Evolutionary conservation across 1,140 invertebrate species (phyloP).

Genomic region (Macrosteles quadrilineatus): DNA sequence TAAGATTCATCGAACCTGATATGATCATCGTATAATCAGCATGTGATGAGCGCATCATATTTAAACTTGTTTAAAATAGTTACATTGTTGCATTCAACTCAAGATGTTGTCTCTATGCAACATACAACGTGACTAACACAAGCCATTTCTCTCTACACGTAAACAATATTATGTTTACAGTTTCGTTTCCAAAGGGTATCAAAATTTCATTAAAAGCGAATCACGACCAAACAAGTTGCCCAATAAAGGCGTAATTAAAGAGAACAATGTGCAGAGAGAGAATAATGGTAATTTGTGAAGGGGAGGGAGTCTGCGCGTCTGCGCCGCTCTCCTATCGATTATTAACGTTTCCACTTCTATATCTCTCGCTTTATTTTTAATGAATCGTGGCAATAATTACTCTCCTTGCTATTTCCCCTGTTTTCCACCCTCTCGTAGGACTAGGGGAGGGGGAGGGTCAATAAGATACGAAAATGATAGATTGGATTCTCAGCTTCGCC

Average conservation of each 20-base stretch:
- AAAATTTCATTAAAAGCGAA: constrained; percentile 4
- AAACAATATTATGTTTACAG: not conserved
- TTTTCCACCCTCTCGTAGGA: not conserved
- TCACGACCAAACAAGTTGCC: not conserved
- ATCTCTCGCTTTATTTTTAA: constrained; percentile 28
- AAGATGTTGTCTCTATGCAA: no score
- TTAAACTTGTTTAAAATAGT: no score
- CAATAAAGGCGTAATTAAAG: constrained; percentile 20
- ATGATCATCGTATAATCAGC: no score
- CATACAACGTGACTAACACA: no score
- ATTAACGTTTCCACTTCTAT: constrained; percentile 25
- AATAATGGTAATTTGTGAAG: constrained; percentile 23
- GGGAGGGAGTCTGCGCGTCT: not conserved
- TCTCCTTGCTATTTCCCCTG: constrained; percentile 12
- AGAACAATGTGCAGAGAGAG: constrained; percentile 20
- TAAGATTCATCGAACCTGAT: no score
- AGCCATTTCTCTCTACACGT: no score
- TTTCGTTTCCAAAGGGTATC: not conserved
- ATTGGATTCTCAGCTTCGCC: not conserved
- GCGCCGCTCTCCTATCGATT: constrained; percentile 22
- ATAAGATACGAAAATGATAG: constrained; percentile 16
- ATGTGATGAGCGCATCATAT: no score
- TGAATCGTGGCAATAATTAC: constrained; percentile 31
- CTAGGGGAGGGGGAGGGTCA: not conserved
- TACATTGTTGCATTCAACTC: no score